Base-by-base conservation (phyloP, 2,797 vertebrate species). In the Ataeniobius toweri region DNA sequence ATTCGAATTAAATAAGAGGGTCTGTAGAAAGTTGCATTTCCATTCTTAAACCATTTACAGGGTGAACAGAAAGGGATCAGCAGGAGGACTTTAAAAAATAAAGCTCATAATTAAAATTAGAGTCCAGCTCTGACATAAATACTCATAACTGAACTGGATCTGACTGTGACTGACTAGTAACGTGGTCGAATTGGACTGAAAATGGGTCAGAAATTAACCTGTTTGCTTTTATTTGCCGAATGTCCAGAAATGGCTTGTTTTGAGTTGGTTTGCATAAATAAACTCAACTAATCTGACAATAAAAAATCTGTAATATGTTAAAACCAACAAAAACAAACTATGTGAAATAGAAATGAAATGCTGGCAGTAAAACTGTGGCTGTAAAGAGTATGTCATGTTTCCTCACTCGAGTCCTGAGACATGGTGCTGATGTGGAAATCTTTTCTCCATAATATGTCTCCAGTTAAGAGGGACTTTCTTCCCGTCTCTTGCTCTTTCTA, bases 401-500 rank as follows among this genome's bases (percentile, higher is more conserved):
- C 14, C 16, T 51, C 4, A 18, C 16, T 46, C 16, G 50, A 51
- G 50, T 12, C 16, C 13, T 51, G 50, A 14, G 16, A 51, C 14
- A 1, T 68, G 39, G 24, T n/a, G 41, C 24, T 14, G 41, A 69
- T 69, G 31, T 24, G 1, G 71, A 20, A n/a, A 74, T 79, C 20
- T 78, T n/a, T 56, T 18, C 53, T 73, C 68, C 10, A 12, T 68
- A 70, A 71, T 26, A 36, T 51, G 6, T 63, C 51, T 68, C 75
- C 4, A 50, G 50, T 24, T 26, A 10, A 72, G 48, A 67, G 7
- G 24, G 56, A 28, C 22, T 46, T 63, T 67, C 44, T 67, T 1
- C 22, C 28, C 9, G 18, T 22, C 76, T 24, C 1, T 2, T 18
- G 1, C 0, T 26, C 39, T 73, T 84, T 79, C 13, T 59, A 79